Conservation (phyloP, 2,113 vertebrate species). For the Raja brachyura region DNA sequence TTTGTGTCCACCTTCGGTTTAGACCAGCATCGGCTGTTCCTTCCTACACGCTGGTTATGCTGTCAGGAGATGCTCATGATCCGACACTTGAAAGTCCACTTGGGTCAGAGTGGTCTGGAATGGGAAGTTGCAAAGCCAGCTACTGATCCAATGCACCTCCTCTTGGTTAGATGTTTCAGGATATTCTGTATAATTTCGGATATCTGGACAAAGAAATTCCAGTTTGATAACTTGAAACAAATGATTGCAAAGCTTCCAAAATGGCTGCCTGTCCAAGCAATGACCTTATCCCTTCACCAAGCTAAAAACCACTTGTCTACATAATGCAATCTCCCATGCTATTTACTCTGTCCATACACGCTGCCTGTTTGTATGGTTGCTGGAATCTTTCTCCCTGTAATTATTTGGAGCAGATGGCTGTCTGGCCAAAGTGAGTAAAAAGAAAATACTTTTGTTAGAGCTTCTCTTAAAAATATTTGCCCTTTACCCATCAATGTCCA, state of each 20-base stretch:
- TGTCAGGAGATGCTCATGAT: not conserved
- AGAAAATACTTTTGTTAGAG: not conserved
- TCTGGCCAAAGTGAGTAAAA: not conserved
- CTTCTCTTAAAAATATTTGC: not conserved
- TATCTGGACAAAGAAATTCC: not conserved
- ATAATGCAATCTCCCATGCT: not conserved
- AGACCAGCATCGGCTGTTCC: too few species aligned
- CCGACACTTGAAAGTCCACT: not conserved
- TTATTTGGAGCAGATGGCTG: not conserved
- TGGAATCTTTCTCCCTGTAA: not conserved
- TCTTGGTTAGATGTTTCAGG: not conserved
- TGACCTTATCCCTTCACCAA: not conserved
- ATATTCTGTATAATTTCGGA: not conserved
- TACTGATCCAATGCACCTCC: not conserved
- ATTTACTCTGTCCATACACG: not conserved
- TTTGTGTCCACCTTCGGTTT: too few species aligned
- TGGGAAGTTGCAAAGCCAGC: not conserved
- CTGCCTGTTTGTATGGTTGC: not conserved
- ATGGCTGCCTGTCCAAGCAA: not conserved
- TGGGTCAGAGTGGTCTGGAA: not conserved
- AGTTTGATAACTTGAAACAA: not conserved
- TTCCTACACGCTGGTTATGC: too few species aligned
- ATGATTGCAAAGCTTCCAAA: not conserved
- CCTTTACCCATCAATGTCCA: too few species aligned
- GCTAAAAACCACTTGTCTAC: not conserved